Conservation (phyloP, 2,888 invertebrate genomes). For the Hoplodrina ambigua region DNA sequence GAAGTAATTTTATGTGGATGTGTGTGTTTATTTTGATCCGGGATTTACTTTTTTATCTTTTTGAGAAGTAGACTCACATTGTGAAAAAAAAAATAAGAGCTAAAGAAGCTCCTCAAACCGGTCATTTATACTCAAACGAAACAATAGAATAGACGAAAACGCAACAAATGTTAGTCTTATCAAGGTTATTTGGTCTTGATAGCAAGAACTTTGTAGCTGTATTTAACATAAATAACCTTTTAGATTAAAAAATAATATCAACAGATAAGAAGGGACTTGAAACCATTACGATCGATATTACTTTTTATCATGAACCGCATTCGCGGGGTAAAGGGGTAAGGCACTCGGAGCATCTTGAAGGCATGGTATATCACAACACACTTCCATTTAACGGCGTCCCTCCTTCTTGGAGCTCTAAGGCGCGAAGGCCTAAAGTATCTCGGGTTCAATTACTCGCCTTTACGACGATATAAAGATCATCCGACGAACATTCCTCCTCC, state of each 20-base stretch:
- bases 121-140: not conserved
- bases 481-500: constrained; percentile 64
- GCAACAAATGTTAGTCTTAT: not conserved
- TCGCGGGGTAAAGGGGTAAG: constrained; percentile 2
- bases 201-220: not conserved
- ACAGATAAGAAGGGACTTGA: not conserved
- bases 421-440: constrained; percentile 57
- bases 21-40: constrained; percentile 14
- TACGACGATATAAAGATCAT: constrained; percentile 69
- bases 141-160: not conserved
- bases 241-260: constrained; percentile 7
- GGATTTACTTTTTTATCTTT: constrained; percentile 13
- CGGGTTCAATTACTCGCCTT: constrained; percentile 65
- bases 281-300: constrained; percentile 30
- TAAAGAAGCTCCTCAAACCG: not conserved
- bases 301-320: constrained; percentile 39
- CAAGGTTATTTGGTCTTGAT: not conserved
- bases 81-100: too few species aligned
- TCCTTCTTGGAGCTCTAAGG: constrained; percentile 47
- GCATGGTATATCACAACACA: constrained; percentile 35
- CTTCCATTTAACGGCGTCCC: constrained; percentile 34
- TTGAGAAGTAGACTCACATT: not conserved
- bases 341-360: constrained; percentile 29
- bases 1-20: constrained; percentile 36
- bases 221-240: not conserved